phyloP scores from a whole-genome alignment of 1,140 invertebrate species.

The Aphelinus atriplicis region DNA sequence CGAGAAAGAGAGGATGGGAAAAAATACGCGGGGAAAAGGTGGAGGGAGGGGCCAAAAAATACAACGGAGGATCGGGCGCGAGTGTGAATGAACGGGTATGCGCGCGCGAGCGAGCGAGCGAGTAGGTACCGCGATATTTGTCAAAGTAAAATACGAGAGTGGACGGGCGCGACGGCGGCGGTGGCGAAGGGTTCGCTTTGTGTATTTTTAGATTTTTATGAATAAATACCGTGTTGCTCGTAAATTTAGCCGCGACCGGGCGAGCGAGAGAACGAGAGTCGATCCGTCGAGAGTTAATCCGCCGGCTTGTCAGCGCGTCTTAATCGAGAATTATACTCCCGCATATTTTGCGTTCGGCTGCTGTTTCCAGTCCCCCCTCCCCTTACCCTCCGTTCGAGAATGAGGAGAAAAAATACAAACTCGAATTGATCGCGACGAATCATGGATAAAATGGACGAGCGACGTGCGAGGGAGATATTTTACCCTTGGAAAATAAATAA shows the following conservation, averaged over 20 bases:
- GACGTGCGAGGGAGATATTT: too few species aligned
- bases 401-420: too few species aligned
- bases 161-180: neutral
- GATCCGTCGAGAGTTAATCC: conserved; percentile 20
- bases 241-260: conserved; percentile 20
- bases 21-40: neutral
- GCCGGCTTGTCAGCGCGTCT: conserved; percentile 11
- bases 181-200: conserved; percentile 11
- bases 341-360: too few species aligned
- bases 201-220: conserved; percentile 40
- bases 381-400: too few species aligned
- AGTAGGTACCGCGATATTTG: conserved; percentile 26
- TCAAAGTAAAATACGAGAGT: conserved; percentile 36
- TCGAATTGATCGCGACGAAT: too few species aligned
- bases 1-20: neutral
- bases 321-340: conserved; percentile 17
- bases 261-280: neutral
- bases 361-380: too few species aligned
- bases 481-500: too few species aligned
- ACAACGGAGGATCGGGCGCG: neutral
- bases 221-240: conserved; percentile 31
- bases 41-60: too few species aligned
- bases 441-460: too few species aligned
- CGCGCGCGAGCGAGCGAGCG: too few species aligned
- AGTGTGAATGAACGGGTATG: conserved; percentile 20